Conservation (phyloP, 2,888 invertebrate species). For the Andrena minutula region DNA sequence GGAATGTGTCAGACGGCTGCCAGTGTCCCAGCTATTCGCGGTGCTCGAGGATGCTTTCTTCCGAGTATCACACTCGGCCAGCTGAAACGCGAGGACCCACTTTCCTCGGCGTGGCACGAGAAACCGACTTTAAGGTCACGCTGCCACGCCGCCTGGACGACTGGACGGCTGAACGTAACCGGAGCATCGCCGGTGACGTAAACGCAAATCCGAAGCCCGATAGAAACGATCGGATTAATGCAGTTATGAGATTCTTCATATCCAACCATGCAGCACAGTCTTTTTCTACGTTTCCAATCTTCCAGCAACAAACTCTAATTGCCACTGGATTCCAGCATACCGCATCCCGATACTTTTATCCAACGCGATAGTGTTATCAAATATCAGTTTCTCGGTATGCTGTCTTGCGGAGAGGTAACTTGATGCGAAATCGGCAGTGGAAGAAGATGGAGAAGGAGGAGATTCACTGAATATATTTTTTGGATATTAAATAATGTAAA, state of each 20-base stretch:
- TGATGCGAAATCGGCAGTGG: too few relatives aligned
- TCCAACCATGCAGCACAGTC: conserved; percentile 1
- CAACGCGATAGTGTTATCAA: too few relatives aligned
- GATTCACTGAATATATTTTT: too few relatives aligned
- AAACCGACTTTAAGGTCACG: conserved; percentile 64
- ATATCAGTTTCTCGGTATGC: too few relatives aligned
- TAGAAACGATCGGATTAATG: conserved; percentile 69
- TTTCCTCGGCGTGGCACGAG: conserved; percentile 34
- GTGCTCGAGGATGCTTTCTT: neutral
- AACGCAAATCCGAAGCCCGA: conserved; percentile 76
- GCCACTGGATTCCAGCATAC: neutral
- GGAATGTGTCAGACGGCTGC: too few relatives aligned
- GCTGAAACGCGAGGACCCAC: conserved; percentile 20
- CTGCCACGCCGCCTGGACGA: conserved; percentile 58
- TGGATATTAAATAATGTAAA: too few relatives aligned
- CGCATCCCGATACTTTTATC: too few relatives aligned
- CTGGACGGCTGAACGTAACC: conserved; percentile 60
- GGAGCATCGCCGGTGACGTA: conserved; percentile 71
- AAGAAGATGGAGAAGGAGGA: too few relatives aligned
- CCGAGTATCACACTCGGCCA: neutral
- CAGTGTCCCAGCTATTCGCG: too few relatives aligned
- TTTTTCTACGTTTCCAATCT: conserved; percentile 32
- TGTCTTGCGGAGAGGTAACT: too few relatives aligned
- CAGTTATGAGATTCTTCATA: conserved; percentile 64
- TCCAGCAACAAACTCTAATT: conserved; percentile 14